Conservation (phyloP, 2,888 invertebrate genomes). For the Hymenopus coronatus region DNA sequence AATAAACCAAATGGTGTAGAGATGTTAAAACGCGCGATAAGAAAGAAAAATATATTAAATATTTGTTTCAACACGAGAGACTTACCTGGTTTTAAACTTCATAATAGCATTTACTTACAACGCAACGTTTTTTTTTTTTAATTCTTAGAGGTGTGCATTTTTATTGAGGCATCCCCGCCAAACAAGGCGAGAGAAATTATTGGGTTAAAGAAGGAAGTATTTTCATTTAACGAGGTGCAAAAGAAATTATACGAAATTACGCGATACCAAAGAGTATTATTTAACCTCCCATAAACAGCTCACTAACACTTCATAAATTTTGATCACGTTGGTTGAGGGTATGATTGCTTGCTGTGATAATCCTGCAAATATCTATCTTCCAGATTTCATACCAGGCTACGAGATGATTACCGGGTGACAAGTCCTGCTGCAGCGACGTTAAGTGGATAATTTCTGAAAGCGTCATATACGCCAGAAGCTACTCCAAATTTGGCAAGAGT, state of each 20-base stretch:
- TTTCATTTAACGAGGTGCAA: not conserved
- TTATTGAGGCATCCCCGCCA: not conserved
- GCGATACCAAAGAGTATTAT: not conserved
- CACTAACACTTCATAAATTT: not conserved
- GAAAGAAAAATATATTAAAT: too few relatives aligned
- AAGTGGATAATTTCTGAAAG: not conserved
- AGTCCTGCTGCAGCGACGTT: not conserved
- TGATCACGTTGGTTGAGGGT: not conserved
- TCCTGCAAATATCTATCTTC: not conserved
- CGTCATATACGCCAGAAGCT: not conserved
- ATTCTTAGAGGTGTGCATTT: not conserved
- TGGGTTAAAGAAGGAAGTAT: not conserved
- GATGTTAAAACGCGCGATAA: too few relatives aligned
- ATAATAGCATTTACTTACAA: too few relatives aligned
- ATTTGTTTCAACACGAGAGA: too few relatives aligned
- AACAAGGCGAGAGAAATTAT: not conserved
- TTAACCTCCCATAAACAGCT: not conserved
- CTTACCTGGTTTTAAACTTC: too few relatives aligned
- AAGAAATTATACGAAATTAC: not conserved
- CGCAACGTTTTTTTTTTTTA: not conserved
- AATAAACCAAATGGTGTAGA: too few relatives aligned
- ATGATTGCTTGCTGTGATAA: not conserved
- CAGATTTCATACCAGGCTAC: not conserved
- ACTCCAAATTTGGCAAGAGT: not conserved
- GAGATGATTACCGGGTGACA: not conserved